Evolutionary conservation across 1,140 invertebrate genomes (phyloP).

Genomic region (Lepidurus packardi): DNA sequence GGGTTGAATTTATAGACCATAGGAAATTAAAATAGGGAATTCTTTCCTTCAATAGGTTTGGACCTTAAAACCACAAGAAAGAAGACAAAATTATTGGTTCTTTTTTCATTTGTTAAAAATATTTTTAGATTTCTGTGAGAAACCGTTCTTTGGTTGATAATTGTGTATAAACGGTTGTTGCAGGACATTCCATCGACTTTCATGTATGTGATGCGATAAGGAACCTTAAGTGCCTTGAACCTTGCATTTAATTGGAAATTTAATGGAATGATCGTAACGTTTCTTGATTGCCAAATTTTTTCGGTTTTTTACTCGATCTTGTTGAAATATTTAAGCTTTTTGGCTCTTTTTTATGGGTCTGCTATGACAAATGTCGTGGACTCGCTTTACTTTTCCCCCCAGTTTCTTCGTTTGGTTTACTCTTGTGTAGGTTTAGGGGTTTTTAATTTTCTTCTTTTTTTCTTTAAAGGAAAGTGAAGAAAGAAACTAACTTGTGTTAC

Average conservation of each 20-base stretch:
- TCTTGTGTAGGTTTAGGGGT: not conserved
- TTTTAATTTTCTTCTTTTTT: not conserved
- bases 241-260: not conserved
- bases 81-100: not conserved
- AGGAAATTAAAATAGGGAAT: not conserved
- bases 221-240: conserved; percentile 2
- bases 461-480: not conserved
- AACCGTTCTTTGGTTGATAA: not conserved
- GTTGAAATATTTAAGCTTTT: not conserved
- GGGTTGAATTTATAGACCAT: not conserved
- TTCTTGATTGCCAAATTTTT: not conserved
- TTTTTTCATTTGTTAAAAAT: not conserved
- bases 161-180: not conserved
- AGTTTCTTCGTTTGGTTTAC: not conserved
- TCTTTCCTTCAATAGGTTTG: too few species aligned
- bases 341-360: not conserved
- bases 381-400: not conserved
- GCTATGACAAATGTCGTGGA: too few species aligned
- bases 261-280: not conserved
- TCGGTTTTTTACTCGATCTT: not conserved
- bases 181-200: not conserved
- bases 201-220: not conserved
- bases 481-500: not conserved
- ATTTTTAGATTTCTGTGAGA: not conserved
- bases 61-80: not conserved